These are phyloP conservation scores for Neodontobutis hainanensis DNA, from an alignment of 2,113 vertebrate genomes.

Conservation along the genomic window DNA sequence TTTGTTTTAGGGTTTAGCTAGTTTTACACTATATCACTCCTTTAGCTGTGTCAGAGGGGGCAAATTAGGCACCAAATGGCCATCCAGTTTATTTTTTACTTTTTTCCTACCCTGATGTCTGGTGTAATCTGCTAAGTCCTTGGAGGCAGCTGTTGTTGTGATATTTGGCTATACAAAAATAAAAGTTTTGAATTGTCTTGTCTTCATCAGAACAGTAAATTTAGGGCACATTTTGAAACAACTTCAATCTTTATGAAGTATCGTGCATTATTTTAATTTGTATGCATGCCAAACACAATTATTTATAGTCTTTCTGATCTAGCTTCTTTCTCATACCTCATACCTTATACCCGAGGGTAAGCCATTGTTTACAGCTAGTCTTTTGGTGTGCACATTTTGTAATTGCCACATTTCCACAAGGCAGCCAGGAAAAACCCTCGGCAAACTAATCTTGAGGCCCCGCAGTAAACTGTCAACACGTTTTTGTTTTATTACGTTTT, in stretches of 20 bases:
- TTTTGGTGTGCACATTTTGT: not conserved
- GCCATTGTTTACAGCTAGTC: conserved; percentile 29
- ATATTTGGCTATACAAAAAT: too few species aligned
- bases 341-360: conserved; percentile 3
- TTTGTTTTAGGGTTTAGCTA: too few species aligned
- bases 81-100: too few species aligned
- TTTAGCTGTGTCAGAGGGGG: too few species aligned
- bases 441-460: not conserved
- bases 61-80: too few species aligned
- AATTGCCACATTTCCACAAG: conserved; percentile 11
- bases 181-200: too few species aligned
- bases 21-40: too few species aligned
- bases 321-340: conserved; percentile 17
- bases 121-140: too few species aligned
- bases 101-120: too few species aligned
- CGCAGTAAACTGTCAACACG: not conserved
- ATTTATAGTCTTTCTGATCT: conserved; percentile 28
- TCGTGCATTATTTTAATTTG: conserved; percentile 31
- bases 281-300: conserved; percentile 21
- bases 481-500: conserved; percentile 9
- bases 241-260: conserved; percentile 1
- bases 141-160: too few species aligned
- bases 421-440: not conserved
- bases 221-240: conserved; percentile 6
- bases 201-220: too few species aligned